phyloP scores from a whole-genome alignment of 2,113 vertebrate genomes.

The Hippocampus abdominalis region DNA sequence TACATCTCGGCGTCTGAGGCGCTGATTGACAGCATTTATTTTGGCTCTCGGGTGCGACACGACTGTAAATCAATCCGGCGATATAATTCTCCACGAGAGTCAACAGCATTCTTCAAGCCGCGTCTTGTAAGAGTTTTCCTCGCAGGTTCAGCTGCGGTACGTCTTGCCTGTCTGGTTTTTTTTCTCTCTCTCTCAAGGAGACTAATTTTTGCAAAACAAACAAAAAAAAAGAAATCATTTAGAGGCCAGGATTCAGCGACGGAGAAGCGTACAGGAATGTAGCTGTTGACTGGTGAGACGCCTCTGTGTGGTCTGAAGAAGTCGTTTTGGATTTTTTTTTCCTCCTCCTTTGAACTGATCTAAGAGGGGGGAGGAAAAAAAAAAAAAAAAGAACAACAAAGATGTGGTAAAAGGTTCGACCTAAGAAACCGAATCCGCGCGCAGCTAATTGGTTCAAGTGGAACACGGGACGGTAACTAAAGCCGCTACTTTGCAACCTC shows the following conservation, averaged over 20 bases:
- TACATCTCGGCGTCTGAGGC: not conserved
- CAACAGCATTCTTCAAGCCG: not conserved
- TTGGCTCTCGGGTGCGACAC: slow-evolving; percentile 30
- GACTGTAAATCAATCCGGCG: slow-evolving; percentile 17
- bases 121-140: not conserved
- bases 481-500: slow-evolving; percentile 7
- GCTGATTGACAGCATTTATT: slow-evolving; percentile 32
- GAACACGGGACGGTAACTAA: not conserved
- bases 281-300: too few relatives aligned
- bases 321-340: not conserved
- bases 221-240: too few relatives aligned
- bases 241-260: too few relatives aligned
- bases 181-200: too few relatives aligned
- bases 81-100: not conserved
- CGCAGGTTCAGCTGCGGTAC: slow-evolving; percentile 6
- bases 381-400: not conserved
- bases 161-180: not conserved
- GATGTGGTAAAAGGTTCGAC: not conserved
- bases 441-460: not conserved
- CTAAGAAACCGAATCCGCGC: not conserved
- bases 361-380: too few relatives aligned
- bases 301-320: not conserved
- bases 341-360: too few relatives aligned
- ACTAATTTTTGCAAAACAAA: too few relatives aligned
- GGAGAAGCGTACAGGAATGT: too few relatives aligned